Conservation (phyloP, 2,888 invertebrate genomes). For the Epinotia brunnichana region DNA sequence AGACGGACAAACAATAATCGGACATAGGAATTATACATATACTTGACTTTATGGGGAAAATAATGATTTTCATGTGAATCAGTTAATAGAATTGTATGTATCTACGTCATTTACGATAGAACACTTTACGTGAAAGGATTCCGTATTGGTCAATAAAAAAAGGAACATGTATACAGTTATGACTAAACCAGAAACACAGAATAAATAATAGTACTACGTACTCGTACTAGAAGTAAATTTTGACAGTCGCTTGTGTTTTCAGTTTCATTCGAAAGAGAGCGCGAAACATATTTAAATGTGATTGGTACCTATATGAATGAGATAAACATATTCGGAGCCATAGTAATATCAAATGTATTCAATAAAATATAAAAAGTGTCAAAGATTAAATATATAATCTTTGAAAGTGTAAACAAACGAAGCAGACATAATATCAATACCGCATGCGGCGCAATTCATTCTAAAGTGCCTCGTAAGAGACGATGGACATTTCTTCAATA, state of each 20-base stretch:
- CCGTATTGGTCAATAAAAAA: neutral
- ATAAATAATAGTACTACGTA: no score
- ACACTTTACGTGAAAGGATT: neutral
- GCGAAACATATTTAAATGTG: no score
- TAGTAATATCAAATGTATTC: neutral
- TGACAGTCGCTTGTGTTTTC: neutral
- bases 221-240: neutral
- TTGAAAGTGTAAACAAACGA: neutral
- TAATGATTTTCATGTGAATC: neutral
- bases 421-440: conserved; percentile 4
- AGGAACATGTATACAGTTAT: neutral
- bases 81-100: neutral
- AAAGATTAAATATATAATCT: no score
- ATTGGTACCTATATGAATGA: no score
- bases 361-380: neutral
- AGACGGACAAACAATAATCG: neutral
- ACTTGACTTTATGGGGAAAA: neutral
- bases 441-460: conserved; percentile 32
- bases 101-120: neutral
- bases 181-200: neutral
- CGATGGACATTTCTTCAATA: neutral
- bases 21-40: neutral
- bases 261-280: neutral
- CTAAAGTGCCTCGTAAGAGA: conserved; percentile 14
- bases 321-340: neutral